Evolutionary conservation across 2,888 invertebrate genomes (phyloP), one percentile per base, ranked within the genome.

Genomic region (Chorisops tibialis): DNA sequence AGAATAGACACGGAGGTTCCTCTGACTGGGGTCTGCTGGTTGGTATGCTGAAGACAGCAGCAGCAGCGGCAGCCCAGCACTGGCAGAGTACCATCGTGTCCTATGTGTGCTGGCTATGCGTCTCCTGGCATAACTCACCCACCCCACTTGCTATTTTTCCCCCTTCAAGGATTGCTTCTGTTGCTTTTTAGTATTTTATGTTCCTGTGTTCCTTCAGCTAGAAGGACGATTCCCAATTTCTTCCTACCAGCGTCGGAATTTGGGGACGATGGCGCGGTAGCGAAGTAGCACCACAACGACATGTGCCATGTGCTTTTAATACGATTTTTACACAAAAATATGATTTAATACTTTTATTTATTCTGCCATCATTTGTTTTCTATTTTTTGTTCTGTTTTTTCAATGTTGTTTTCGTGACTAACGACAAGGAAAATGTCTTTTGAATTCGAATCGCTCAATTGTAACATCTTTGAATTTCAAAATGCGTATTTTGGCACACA

Each of bases 241-340:
- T 59, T 52, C 30, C 59, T 43, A 37, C 45, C 35, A 51, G 49
- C 39, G 43, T 35, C 24, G 24, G 37, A 19, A 21, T 43, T 50
- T 43, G 56, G 43, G 51, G 58, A 54, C 19, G 48, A 45, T 52
- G 59, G 45, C 43, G 47, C 22, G 56, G 56, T 24, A 45, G 56
- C 56, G 43, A 56, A 59, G 59, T 47, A 62, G 39, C 51, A 51
- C 63, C 61, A 61, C 63, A 65, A 64, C 63, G 63, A 64, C 63
- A 65, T 68, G 67, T 64, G 62, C 64, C 68, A 68, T 66, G 65
- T 68, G 68, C 59, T 68, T 67, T 68, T 68, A 66, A 68, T 68
- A 67, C 63, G 67, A 67, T 67, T 68, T 67, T 66, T 66, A 65
- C 68, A 64, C 63, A 64, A 64, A 68, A 67, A 66, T 68, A 64